Conservation (phyloP, 2,888 invertebrate genomes). For the Parasteatoda lunata region DNA sequence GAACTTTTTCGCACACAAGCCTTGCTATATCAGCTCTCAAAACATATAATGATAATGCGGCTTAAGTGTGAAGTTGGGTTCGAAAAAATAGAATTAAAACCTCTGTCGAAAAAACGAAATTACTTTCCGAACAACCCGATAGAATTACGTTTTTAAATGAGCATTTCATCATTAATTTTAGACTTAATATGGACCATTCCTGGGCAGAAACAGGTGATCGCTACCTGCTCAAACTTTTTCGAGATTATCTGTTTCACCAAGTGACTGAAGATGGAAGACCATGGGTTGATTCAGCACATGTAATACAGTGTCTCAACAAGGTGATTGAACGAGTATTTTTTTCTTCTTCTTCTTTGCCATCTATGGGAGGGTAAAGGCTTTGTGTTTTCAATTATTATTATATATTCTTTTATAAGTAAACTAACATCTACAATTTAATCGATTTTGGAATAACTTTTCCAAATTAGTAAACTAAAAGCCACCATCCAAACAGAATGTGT, state of each 20-base stretch:
- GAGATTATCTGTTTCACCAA: slow-evolving; percentile 98
- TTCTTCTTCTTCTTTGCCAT: too few relatives aligned
- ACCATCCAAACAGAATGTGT: too few relatives aligned
- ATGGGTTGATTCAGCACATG: slow-evolving; percentile 97
- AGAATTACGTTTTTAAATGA: background rate
- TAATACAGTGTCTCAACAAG: slow-evolving; percentile 94
- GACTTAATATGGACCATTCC: slow-evolving; percentile 90
- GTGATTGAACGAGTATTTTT: slow-evolving; percentile 70
- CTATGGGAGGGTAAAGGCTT: too few relatives aligned
- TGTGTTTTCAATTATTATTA: too few relatives aligned
- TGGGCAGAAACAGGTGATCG: slow-evolving; percentile 99
- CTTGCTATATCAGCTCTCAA: too few relatives aligned
- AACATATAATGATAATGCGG: too few relatives aligned
- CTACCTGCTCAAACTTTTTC: slow-evolving; percentile 97
- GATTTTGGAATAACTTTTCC: too few relatives aligned
- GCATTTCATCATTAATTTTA: slow-evolving; percentile 74
- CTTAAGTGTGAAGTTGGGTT: too few relatives aligned
- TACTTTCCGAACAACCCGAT: background rate
- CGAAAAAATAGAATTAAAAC: background rate
- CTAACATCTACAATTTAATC: too few relatives aligned
- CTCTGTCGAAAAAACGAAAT: background rate
- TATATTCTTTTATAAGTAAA: too few relatives aligned
- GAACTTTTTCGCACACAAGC: too few relatives aligned
- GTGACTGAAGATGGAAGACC: slow-evolving; percentile 93
- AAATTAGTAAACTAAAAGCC: too few relatives aligned